Conservation (phyloP, 1,140 invertebrate genomes). For the Melipona quadrifasciata region DNA sequence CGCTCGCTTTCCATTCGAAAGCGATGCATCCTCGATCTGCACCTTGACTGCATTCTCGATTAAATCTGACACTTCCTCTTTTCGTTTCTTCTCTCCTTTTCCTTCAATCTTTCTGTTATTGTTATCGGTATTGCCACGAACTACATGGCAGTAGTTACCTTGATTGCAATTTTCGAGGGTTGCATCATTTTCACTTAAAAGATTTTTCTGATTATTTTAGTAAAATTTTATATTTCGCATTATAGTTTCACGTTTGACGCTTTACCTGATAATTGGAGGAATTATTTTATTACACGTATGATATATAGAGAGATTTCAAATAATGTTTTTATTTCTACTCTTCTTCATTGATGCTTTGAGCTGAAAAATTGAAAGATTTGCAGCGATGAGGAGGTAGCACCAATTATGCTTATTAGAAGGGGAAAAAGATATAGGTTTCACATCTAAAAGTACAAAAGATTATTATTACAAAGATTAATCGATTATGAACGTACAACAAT, state of each 20-base stretch:
- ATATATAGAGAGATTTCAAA: not conserved
- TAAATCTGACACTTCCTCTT: not conserved
- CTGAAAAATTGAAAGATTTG: not conserved
- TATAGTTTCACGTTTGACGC: not conserved
- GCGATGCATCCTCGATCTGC: too few relatives aligned
- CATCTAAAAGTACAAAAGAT: not conserved
- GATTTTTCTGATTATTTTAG: not conserved
- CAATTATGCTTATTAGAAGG: not conserved
- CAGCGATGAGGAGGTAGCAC: too few relatives aligned
- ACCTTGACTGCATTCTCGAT: not conserved
- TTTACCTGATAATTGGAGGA: not conserved
- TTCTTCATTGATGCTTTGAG: not conserved
- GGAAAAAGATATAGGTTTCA: not conserved
- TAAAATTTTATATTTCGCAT: not conserved
- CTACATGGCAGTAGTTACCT: not conserved
- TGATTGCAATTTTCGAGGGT: not conserved
- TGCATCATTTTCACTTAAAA: not conserved
- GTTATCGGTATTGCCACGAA: not conserved
- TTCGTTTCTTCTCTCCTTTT: too few relatives aligned
- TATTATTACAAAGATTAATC: not conserved
- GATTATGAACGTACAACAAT: not conserved
- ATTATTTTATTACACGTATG: not conserved
- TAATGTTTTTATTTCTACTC: too few relatives aligned
- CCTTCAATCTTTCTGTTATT: not conserved
- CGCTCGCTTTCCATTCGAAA: slow-evolving; percentile 27